Evolutionary conservation across 30 jellyfish, hydroid and myxozoan genomes (phyloP).

Genomic region (Cassiopea andromeda): DNA sequence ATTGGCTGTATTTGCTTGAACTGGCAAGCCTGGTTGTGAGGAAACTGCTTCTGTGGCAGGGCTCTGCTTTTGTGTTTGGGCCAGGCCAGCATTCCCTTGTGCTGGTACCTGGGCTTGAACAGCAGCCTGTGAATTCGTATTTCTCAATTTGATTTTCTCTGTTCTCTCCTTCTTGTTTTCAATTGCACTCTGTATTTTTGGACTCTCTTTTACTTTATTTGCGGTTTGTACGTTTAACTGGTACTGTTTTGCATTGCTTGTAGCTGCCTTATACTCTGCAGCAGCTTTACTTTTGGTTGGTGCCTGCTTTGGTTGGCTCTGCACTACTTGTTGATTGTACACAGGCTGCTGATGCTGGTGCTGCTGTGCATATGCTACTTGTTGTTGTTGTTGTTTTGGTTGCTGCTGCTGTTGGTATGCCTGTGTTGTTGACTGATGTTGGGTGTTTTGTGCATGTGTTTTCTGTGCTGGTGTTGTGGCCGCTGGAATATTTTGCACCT

Average conservation of each 20-base stretch:
- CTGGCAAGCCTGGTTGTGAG: conserved; percentile 13
- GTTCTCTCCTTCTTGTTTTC: background rate
- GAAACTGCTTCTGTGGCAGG: conserved; percentile 32
- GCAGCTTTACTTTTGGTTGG: conserved; percentile 20
- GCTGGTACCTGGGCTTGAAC: conserved; percentile 2
- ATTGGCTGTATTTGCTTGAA: conserved; percentile 5
- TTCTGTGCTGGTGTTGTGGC: background rate
- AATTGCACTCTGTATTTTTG: conserved; percentile 24
- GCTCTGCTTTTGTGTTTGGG: conserved; percentile 12
- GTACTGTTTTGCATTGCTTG: conserved; percentile 14
- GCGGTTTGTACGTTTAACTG: background rate
- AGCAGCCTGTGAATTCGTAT: conserved; percentile 12
- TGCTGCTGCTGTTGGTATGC: conserved; percentile 2
- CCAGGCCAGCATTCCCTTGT: background rate
- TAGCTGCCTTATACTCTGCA: conserved; percentile 12
- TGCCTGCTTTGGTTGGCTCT: background rate
- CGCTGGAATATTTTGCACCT: background rate
- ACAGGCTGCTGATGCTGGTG: conserved; percentile 4
- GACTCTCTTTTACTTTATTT: conserved; percentile 22
- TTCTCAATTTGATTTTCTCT: background rate
- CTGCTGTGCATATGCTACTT: conserved; percentile 2
- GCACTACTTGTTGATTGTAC: conserved; percentile 6
- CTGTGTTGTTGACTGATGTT: background rate
- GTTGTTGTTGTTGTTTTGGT: conserved; percentile 9
- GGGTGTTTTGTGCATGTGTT: conserved; percentile 2